Evolutionary conservation across 2,113 vertebrate species (phyloP).

Genomic region (Pollachius pollachius): DNA sequence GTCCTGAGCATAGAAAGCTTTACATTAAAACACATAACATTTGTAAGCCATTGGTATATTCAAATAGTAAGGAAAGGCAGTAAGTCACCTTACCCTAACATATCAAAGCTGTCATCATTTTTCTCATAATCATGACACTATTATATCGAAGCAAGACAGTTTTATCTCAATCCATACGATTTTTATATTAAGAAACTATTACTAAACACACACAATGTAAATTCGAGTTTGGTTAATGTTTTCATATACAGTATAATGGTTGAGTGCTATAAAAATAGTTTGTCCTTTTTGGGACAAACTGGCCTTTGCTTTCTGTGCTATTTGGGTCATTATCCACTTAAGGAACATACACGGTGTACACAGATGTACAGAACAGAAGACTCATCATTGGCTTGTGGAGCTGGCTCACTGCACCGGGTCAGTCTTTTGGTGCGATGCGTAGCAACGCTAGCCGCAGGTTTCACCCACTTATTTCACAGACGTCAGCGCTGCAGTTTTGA

Average conservation of each 20-base stretch:
- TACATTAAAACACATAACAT: constrained; percentile 95
- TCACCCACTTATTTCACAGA: constrained; percentile 65
- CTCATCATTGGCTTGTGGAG: constrained; percentile 71
- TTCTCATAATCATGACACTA: constrained; percentile 67
- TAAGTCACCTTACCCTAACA: constrained; percentile 66
- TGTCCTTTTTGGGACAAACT: constrained; percentile 87
- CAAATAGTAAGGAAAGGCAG: constrained; percentile 70
- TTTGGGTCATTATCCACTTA: constrained; percentile 76
- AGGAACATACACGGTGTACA: constrained; percentile 71
- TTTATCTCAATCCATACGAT: constrained; percentile 67
- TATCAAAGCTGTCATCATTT: constrained; percentile 71
- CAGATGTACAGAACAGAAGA: constrained; percentile 65
- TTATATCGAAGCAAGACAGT: constrained; percentile 73
- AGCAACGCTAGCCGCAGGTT: constrained; percentile 56
- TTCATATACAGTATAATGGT: constrained; percentile 73
- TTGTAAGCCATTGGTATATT: constrained; percentile 97
- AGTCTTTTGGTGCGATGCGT: constrained; percentile 77
- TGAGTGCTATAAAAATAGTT: constrained; percentile 77
- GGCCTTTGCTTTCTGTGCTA: constrained; percentile 88
- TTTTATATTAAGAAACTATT: constrained; percentile 74
- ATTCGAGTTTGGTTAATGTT: constrained; percentile 77
- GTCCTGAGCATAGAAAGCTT: constrained; percentile 99
- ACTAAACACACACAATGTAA: constrained; percentile 75
- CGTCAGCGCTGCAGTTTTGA: constrained; percentile 71
- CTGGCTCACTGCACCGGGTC: constrained; percentile 62